A percentile compares a stretch with the other conserved stretches of the same genome.
phyloP scores from a whole-genome alignment of 2,113 vertebrate genomes.

The pig (Sus scrofa) region DNA sequence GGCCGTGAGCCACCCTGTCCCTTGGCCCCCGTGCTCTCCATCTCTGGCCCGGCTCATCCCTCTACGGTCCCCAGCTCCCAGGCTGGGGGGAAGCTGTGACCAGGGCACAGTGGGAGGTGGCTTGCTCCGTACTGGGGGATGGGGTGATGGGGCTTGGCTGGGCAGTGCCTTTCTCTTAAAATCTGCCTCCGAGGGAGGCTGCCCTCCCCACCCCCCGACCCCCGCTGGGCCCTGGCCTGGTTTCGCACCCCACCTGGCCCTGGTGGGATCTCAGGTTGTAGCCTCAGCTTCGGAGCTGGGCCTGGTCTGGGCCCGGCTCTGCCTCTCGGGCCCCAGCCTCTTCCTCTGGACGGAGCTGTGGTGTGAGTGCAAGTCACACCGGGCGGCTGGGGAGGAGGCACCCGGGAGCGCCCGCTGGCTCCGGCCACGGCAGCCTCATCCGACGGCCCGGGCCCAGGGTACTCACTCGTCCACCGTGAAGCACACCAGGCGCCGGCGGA shows the following conservation, averaged over 20 bases:
- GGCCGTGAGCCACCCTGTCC: not conserved
- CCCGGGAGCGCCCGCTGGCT: fast-evolving
- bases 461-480: constrained; percentile 95
- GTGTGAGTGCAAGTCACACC: fast-evolving
- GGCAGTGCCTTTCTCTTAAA: fast-evolving
- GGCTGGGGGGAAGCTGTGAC: not conserved
- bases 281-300: fast-evolving
- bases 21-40: not conserved
- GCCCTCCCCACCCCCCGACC: fast-evolving
- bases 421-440: fast-evolving
- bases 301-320: not conserved
- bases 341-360: fast-evolving
- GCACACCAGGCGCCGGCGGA: constrained; percentile 93
- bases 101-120: not conserved
- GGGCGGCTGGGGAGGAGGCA: not conserved
- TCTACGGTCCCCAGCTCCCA: fast-evolving
- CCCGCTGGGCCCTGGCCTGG: fast-evolving
- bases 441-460: fast-evolving
- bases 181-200: fast-evolving
- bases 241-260: not conserved
- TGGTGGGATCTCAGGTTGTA: not conserved
- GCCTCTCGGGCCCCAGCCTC: not conserved
- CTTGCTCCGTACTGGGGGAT: fast-evolving
- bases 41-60: not conserved
- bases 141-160: not conserved